Evolutionary conservation across 2,797 vertebrate species (phyloP).

Genomic region (Oryzias sinensis): DNA sequence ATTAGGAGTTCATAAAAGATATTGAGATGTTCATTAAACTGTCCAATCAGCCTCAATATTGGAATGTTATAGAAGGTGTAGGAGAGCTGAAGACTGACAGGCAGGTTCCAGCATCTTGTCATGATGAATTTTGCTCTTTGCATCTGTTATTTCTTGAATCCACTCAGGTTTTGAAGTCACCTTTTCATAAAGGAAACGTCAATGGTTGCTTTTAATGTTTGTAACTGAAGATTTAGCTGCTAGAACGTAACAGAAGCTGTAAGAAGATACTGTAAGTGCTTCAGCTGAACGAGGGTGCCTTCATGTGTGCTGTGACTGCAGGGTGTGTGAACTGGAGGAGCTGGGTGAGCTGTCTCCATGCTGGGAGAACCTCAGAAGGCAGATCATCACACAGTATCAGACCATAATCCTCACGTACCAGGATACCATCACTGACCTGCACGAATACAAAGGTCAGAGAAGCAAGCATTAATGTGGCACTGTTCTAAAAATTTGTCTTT

Average conservation of each 20-base stretch:
- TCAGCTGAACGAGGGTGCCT: conserved; percentile 1
- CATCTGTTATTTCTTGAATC: no score
- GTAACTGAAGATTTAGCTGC: neutral
- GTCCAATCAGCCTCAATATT: no score
- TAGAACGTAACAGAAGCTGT: neutral
- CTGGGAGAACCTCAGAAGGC: conserved; percentile 96
- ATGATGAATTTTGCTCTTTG: no score
- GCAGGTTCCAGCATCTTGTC: no score
- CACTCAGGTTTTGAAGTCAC: no score
- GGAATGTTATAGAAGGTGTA: no score
- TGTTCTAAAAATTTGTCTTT: no score
- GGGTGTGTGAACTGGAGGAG: conserved; percentile 97
- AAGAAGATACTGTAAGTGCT: conserved; percentile 4
- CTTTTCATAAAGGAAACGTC: no score
- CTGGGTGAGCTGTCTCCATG: conserved; percentile 94
- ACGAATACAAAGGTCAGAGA: conserved; percentile 92
- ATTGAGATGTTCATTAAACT: no score
- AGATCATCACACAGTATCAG: conserved; percentile 98
- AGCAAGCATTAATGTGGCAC: neutral
- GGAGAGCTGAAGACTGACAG: no score
- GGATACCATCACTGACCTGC: conserved; percentile 94
- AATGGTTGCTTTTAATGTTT: neutral
- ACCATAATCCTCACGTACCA: conserved; percentile 98
- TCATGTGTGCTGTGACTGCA: conserved; percentile 47
- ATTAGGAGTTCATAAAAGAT: no score